Conservation (phyloP, 2,888 invertebrate species). For the Drosophila aldrichi region DNA sequence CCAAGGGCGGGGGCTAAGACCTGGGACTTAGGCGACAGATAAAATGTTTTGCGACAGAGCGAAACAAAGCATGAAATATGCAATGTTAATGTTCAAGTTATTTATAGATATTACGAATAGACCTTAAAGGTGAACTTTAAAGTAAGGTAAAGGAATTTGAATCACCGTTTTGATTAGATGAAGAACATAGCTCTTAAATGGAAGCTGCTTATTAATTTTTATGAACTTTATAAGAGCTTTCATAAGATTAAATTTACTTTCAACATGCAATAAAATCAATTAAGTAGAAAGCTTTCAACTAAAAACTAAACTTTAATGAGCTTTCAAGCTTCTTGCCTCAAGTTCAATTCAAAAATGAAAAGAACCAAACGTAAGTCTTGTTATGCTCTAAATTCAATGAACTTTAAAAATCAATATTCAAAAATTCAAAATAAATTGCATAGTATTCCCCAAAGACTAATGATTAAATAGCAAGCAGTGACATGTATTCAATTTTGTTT, state of each 20-base stretch:
- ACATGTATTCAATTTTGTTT: background rate
- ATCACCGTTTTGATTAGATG: background rate
- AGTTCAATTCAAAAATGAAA: background rate
- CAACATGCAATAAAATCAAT: no score
- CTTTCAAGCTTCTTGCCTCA: background rate
- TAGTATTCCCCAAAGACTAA: background rate
- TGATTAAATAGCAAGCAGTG: background rate
- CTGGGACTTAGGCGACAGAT: background rate
- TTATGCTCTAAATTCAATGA: background rate
- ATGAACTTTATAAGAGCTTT: background rate
- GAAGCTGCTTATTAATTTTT: no score
- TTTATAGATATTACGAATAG: background rate
- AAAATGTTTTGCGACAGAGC: background rate
- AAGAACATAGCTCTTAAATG: no score
- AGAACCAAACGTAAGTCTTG: rapidly evolving
- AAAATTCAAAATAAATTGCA: background rate
- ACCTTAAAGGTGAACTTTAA: background rate
- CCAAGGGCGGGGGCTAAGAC: constrained; percentile 4
- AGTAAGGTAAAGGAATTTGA: background rate
- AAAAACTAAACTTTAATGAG: background rate
- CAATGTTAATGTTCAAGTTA: background rate
- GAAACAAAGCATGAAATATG: background rate
- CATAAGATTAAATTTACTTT: background rate
- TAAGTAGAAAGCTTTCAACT: background rate
- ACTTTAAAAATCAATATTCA: background rate